These are phyloP conservation scores for Chromoteleia sp. DNA, from an alignment of 2,888 invertebrate genomes.

Conservation along the genomic window DNA sequence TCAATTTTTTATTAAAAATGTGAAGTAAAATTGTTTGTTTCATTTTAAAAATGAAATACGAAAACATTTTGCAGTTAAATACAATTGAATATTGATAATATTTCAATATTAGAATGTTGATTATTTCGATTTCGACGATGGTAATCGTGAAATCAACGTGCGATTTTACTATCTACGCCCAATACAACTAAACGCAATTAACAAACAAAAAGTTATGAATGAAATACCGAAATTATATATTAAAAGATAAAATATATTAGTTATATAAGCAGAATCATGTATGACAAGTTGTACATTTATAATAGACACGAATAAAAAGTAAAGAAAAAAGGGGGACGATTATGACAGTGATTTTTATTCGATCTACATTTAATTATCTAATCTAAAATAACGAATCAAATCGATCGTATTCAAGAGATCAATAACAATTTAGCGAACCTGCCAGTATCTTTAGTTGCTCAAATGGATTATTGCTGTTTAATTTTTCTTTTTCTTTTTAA, in stretches of 20 bases:
- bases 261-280: constrained; percentile 80
- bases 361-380: neutral
- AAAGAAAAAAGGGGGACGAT: constrained; percentile 57
- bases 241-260: constrained; percentile 72
- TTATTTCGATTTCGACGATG: constrained; percentile 7
- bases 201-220: constrained; percentile 57
- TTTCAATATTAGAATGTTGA: too few species aligned
- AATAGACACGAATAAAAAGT: constrained; percentile 81
- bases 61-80: too few species aligned
- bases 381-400: too few species aligned
- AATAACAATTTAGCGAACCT: too few species aligned
- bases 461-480: too few species aligned
- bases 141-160: constrained; percentile 32
- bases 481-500: too few species aligned
- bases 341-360: neutral
- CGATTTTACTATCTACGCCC: constrained; percentile 56
- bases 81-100: too few species aligned
- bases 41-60: too few species aligned
- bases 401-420: too few species aligned
- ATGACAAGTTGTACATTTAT: constrained; percentile 84
- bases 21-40: too few species aligned
- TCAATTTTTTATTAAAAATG: too few species aligned
- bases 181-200: constrained; percentile 61
- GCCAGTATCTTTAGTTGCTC: too few species aligned
- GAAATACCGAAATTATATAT: constrained; percentile 63